Percentiles rank a stretch among this genome's conserved stretches.
phyloP scores from a whole-genome alignment of 2,113 vertebrate species.

The Micromys minutus region DNA sequence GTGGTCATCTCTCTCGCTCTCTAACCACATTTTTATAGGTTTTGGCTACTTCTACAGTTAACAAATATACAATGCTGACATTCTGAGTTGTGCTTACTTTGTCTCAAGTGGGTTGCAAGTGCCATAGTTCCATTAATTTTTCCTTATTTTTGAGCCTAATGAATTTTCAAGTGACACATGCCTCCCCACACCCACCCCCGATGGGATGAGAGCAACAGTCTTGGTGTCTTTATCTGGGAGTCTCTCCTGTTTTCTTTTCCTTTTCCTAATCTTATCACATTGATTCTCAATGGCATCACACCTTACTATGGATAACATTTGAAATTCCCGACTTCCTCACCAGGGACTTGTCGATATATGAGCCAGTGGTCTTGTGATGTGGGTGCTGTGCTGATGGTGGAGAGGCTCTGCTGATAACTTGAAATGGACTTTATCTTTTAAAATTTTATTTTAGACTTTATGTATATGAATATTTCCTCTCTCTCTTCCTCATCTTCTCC shows the following conservation, averaged over 20 bases:
- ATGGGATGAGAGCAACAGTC: constrained; percentile 43
- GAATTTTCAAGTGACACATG: constrained; percentile 6
- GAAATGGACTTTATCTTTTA: background rate
- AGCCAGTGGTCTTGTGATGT: background rate
- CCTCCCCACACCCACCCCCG: too few relatives aligned
- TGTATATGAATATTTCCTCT: background rate
- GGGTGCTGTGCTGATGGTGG: background rate
- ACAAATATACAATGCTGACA: constrained; percentile 9
- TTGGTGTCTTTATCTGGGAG: background rate
- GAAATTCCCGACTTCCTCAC: background rate
- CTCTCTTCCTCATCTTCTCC: too few relatives aligned
- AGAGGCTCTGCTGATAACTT: background rate
- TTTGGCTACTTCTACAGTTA: constrained; percentile 30
- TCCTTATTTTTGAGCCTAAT: background rate
- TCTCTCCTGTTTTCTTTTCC: constrained; percentile 72
- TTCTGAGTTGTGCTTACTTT: background rate
- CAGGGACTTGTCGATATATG: background rate
- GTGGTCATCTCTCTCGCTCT: background rate
- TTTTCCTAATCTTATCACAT: constrained; percentile 49
- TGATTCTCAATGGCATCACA: constrained; percentile 31
- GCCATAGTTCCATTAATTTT: constrained; percentile 2
- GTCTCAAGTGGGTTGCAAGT: background rate
- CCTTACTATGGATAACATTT: background rate
- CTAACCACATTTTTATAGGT: background rate
- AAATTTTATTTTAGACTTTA: background rate